Evolutionary conservation across 2,113 vertebrate genomes (phyloP), one percentile per base, ranked within the genome.

Genomic region (Albula goreensis): DNA sequence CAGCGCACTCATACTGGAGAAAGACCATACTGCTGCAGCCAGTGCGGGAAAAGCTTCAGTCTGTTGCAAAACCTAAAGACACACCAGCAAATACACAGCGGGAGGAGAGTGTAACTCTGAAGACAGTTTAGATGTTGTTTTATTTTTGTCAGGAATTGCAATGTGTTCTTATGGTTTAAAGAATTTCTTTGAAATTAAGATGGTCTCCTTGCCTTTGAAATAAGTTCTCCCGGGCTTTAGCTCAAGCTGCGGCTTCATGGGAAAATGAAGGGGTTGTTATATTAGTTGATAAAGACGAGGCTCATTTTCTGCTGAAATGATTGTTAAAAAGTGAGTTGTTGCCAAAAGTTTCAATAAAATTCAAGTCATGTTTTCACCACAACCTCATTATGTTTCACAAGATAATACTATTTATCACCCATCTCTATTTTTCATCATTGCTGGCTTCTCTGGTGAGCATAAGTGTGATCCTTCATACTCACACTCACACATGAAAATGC

Each of bases 31-130:
- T 92, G 88, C 0, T 96, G 95, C 84, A 84, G 83, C 0, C 87
- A 93, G 11, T 96, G 95, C 13, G 93, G 93, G 6, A 95, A 95
- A 52, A 80, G 77, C 41, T 95, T 95, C 13, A 78, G 74, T 48
- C 74, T 78, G n/a, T 11, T 78, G 1, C 74, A 48, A 48, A 78
- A 78, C 74, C 41, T 78, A 11, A 78, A 41, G 41, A 78, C 74
- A 13, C 74, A 78, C 74, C n/a, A 78, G 74, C n/a, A 25, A 13
- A 78, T 78, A 6, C 74, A 78, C 74, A 78, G 74, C 31, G 31
- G 60, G 2, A 66, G 10, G 11, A 41, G 74, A 78, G 74, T 11
- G 12, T 48, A 78, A 25, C 41, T 11, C 74, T n/a, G 8, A 12
- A 10, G 74, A 25, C 74, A 17, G 25, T 41, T 4, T 15, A 25